Conservation (phyloP, 1,140 invertebrate species). For the Wasmannia auropunctata region DNA sequence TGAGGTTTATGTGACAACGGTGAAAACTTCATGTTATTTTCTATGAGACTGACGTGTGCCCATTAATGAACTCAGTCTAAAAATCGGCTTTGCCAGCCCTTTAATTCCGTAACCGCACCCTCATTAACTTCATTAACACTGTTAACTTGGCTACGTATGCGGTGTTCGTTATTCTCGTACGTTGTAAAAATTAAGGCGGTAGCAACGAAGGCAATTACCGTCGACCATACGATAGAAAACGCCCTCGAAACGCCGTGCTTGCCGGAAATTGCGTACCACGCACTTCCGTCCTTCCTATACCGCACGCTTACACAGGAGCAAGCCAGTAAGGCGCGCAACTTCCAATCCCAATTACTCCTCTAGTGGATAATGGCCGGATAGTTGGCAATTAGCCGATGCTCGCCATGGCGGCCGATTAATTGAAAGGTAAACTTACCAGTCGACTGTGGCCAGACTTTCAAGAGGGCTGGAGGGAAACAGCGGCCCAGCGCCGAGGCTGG, state of each 20-base stretch:
- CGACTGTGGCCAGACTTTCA: slow-evolving; percentile 79
- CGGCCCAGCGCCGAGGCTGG: slow-evolving; percentile 5
- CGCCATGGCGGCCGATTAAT: slow-evolving; percentile 80
- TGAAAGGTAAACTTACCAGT: slow-evolving; percentile 83
- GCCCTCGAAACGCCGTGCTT: background rate
- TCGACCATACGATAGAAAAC: background rate
- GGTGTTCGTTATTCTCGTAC: background rate
- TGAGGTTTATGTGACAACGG: background rate
- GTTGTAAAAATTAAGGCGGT: slow-evolving; percentile 40
- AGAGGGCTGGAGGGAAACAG: slow-evolving; percentile 63
- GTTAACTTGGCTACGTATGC: slow-evolving; percentile 53
- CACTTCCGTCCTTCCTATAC: slow-evolving; percentile 36
- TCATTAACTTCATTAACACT: slow-evolving; percentile 68
- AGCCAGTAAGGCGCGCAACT: slow-evolving; percentile 64
- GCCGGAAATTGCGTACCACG: slow-evolving; percentile 41
- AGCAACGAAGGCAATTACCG: slow-evolving; percentile 35
- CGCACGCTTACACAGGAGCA: slow-evolving; percentile 35
- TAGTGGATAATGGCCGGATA: slow-evolving; percentile 81
- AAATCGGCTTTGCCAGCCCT: slow-evolving; percentile 41
- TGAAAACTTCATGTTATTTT: background rate
- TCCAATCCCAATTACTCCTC: slow-evolving; percentile 81
- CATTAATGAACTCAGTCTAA: slow-evolving; percentile 63
- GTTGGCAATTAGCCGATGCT: slow-evolving; percentile 78
- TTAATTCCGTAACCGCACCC: slow-evolving; percentile 64
- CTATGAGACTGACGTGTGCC: background rate